phyloP scores from a whole-genome alignment of 1,140 invertebrate species.

The Bombus turneri region DNA sequence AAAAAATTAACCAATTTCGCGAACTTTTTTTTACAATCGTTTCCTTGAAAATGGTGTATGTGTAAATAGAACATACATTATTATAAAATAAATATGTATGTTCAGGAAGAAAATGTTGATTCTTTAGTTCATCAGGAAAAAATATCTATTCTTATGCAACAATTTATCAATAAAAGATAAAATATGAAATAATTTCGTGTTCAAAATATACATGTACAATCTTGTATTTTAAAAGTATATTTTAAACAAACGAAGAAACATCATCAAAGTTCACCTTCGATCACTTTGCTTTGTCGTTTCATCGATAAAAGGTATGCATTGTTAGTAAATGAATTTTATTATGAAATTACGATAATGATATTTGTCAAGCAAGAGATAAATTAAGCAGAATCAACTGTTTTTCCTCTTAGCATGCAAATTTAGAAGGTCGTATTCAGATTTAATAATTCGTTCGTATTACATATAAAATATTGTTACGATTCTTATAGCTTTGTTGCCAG shows the following conservation, averaged over 20 bases:
- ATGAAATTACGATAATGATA: not conserved
- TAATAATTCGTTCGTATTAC: not conserved
- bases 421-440: not conserved
- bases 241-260: not conserved
- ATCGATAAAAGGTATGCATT: not conserved
- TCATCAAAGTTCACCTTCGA: not conserved
- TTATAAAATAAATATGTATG: not conserved
- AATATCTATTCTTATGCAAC: not conserved
- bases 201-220: not conserved
- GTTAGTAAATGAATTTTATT: not conserved
- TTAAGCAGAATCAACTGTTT: constrained; percentile 11
- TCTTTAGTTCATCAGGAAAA: not conserved
- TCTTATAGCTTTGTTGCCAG: constrained; percentile 82
- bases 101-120: no score
- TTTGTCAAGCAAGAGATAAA: not conserved
- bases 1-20: not conserved
- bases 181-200: not conserved
- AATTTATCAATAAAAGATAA: not conserved
- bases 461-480: not conserved
- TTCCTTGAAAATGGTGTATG: not conserved
- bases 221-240: not conserved
- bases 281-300: not conserved
- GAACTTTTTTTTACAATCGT: not conserved
- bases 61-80: not conserved
- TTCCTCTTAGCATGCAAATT: not conserved